A percentile compares a stretch with the other conserved stretches of the same genome.
Conservation (phyloP, 2,113 vertebrate genomes). For the Corythaeola cristata region DNA sequence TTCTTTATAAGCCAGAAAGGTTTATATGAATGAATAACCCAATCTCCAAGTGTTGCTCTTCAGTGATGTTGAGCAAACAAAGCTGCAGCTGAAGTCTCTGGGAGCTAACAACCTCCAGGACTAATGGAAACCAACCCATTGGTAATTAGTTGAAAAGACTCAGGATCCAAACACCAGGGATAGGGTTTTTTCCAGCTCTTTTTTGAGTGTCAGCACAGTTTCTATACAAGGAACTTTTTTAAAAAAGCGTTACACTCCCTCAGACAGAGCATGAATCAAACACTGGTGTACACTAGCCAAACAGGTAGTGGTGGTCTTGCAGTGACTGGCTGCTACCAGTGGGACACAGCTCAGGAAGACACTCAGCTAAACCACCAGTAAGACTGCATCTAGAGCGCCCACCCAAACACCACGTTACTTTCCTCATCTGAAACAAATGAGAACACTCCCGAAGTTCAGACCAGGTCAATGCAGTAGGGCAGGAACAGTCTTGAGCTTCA, state of each 20-base stretch:
- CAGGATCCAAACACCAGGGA: neutral
- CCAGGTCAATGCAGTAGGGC: neutral
- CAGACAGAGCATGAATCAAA: neutral
- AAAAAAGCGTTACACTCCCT: neutral
- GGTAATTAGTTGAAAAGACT: neutral
- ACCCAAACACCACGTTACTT: neutral
- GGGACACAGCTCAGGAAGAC: neutral
- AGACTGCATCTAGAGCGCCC: too few species aligned
- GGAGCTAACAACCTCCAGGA: neutral
- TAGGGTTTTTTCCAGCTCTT: neutral
- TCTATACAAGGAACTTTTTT: neutral
- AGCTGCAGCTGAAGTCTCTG: neutral
- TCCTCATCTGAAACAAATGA: neutral
- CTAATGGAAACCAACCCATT: neutral
- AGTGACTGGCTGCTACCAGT: rapidly evolving
- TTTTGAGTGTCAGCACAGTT: neutral
- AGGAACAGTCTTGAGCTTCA: neutral
- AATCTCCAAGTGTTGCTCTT: neutral
- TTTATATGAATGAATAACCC: neutral
- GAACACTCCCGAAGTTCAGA: neutral
- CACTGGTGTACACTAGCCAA: rapidly evolving
- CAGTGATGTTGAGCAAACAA: neutral
- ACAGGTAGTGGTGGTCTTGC: neutral
- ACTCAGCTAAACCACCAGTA: neutral
- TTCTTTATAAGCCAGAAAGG: neutral